Base-by-base conservation (phyloP, 1,140 invertebrate genomes). In the Drosophila chauvacae region DNA sequence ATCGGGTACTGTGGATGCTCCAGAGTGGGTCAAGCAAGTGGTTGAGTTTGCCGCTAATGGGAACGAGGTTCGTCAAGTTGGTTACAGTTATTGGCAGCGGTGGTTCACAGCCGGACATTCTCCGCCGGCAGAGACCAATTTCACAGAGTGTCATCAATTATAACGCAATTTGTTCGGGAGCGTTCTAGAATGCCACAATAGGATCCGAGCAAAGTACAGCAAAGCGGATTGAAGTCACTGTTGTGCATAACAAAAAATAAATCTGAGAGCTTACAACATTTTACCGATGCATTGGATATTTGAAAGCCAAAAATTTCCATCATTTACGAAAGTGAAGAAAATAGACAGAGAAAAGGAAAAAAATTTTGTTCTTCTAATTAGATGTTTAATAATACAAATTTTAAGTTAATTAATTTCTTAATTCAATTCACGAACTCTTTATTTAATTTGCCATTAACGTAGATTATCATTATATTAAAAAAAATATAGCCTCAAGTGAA, bases 81-180 rank as follows among this genome's bases (percentile, higher is more conserved):
- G 53, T 60, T 72, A 73, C 68, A 73, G 70, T 73, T 73, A 72
- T 72, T 51, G 70, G 68, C 47, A 72, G 69, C 69, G 71, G 69
- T 68, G 69, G 66, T 51, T 72, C 30, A 44, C 30, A 50, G 33
- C 68, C 70, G 70, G 70, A 59, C 69, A 71, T 37, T 60, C 53
- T 37, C 14, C 30, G 23, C 55, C 6, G 23, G 9, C 50, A 11
- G 9, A 39, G 9, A 23, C 9, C 20, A 50, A 72, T 72, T 50
- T 60, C 45, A 50, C 55, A 51, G 18, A 73, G 68, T 72, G 44
- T 60, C 70, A 41, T 37, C 44, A 73, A 72, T 72, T 73, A 73
- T 51, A 51, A n/a, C 35, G 68, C 70, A 60, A 72, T 73, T 72
- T 72, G 66, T 50, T 23, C 35, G 44, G 66, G 65, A 71, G 57